phyloP scores from a whole-genome alignment of 2,113 vertebrate genomes.

The Xenopus laevis region DNA sequence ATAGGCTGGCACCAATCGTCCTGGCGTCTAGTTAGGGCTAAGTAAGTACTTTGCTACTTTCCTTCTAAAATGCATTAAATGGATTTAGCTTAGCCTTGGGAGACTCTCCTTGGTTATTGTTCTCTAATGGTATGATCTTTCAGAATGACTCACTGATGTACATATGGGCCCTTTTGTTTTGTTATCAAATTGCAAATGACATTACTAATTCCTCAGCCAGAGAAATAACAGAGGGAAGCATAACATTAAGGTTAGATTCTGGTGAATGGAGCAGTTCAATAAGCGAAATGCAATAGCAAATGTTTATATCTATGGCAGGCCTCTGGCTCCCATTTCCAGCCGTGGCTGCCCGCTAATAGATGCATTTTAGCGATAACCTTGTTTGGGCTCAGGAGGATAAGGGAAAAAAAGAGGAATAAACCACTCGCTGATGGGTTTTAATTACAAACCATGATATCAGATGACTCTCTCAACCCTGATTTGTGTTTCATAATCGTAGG shows the following conservation, averaged over 20 bases:
- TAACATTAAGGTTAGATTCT: not conserved
- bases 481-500: too few relatives aligned
- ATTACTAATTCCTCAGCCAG: slow-evolving; percentile 18
- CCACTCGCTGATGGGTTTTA: too few relatives aligned
- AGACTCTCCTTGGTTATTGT: slow-evolving; percentile 30
- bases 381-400: too few relatives aligned
- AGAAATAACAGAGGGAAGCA: not conserved
- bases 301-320: not conserved
- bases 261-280: not conserved
- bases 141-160: slow-evolving; percentile 28
- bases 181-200: slow-evolving; percentile 32
- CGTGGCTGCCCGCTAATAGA: not conserved
- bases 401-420: too few relatives aligned
- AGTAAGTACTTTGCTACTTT: slow-evolving; percentile 35
- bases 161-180: slow-evolving; percentile 19
- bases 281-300: not conserved
- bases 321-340: not conserved
- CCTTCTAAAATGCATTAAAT: slow-evolving; percentile 42
- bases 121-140: slow-evolving; percentile 5
- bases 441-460: too few relatives aligned
- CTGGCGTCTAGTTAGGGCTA: slow-evolving; percentile 38
- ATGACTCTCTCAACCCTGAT: too few relatives aligned
- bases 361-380: not conserved
- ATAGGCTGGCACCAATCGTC: slow-evolving; percentile 32
- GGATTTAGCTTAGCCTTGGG: slow-evolving; percentile 25